Base-by-base conservation (phyloP, 2,113 vertebrate genomes). In the Microtus richardsoni region DNA sequence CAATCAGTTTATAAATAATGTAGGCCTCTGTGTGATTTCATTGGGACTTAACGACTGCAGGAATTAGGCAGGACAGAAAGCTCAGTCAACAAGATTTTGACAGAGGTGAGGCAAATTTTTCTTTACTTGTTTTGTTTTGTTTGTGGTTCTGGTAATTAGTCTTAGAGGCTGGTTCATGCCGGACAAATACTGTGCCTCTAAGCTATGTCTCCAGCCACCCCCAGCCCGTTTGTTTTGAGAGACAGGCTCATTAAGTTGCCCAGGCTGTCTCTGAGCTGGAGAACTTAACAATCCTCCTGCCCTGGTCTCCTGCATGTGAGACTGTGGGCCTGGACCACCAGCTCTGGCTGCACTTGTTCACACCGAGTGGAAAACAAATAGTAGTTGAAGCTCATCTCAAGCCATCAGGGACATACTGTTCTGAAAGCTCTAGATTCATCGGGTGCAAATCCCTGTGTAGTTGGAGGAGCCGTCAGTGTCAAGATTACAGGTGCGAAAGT, bases 401-500 rank as follows among this genome's bases (percentile, higher is more conserved):
- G 33, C 91, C 52, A 13, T 60, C 47, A 75, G 24, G 75, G 62
- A 47, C 11, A 26, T 44, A 6, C 47, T 91, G 11, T 54, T 93
- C 58, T 82, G 49, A 7, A 36, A 80, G 26, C 80, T 92, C 92
- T 91, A 90, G 73, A 82, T 95, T 95, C 93, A 86, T 84, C 84
- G 93, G 52, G 89, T 96, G 97, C 97, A 86, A 95, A 93, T 70
- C 86, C 95, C 92, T 92, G 2, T 0, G 14, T 33, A 60, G 0
- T 21, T 64, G 60, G 79, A 87, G 78, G 70, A 60, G 94, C 2
- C 74, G 95, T 87, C 7, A 14, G 73, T 97, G 88, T 98, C 93
- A 0, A 3, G 94, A 88, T 73, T 95, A 96, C 98, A 98, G 97
- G 96, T 98, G 97, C 96, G 92, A 95, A 93, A 94, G 88, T 94